Evolutionary conservation across 2,113 vertebrate species (phyloP), one percentile per base, ranked within the genome.

Genomic region (Tyto alba): DNA sequence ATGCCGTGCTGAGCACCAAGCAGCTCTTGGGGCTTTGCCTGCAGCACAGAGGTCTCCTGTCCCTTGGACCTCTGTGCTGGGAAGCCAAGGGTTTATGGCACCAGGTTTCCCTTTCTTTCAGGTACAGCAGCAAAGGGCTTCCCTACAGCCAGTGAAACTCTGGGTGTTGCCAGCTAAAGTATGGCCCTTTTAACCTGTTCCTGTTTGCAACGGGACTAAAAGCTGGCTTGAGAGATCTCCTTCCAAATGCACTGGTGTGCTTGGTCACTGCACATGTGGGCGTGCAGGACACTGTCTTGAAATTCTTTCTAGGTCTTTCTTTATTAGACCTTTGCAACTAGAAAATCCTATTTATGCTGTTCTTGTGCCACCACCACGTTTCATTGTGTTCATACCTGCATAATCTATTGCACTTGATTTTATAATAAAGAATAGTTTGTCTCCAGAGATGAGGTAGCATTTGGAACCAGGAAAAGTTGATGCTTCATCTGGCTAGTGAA

Each of bases 221-320:
- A 94, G 29, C 53, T 11, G 17, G 8, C 53, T 3, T 12, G 38
- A 7, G 30, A 25, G 40, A 34, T 53, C 30, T 77, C 45, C 38
- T 72, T 73, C 43, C 32, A 32, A 16, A 53, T 2, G 29, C 59
- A 32, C 11, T 48, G 38, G 40, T 50, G 38, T 64, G n/a, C 55
- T 48, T 2, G 6, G 53, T 71, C 25, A 60, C 20, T 8, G 10
- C 34, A 36, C 20, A 12, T 10, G 1, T 0, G 3, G 36, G 11
- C 1, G 1, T 53, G 43, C 38, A 43, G 47, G 62, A 30, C 9
- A 11, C n/a, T 25, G 36, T 23, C 64, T 55, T 73, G 53, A 50
- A 60, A 50, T 52, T 85, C 43, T 52, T 60, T 40, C 41, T 25
- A 71, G 10, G 20, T 34, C 73, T 74, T 86, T 27, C 6, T 4